Evolutionary conservation across 1,140 invertebrate genomes (phyloP).

Genomic region (Phymorhynchus buccinoides): DNA sequence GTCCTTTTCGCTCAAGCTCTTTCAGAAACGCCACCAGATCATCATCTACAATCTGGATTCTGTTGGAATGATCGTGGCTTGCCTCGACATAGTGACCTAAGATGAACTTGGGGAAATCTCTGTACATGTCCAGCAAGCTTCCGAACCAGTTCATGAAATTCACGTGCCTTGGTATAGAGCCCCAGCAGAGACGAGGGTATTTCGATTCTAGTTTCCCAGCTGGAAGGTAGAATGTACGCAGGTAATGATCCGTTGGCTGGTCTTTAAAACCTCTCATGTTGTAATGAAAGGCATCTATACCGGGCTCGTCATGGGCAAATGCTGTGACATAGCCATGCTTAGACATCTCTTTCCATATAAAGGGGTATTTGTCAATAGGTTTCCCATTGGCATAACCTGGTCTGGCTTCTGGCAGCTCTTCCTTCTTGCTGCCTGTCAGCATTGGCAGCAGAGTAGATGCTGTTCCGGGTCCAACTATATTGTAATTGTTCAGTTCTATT

Average conservation of each 20-base stretch:
- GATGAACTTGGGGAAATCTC: conserved; percentile 83
- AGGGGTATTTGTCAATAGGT: conserved; percentile 83
- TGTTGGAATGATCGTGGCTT: conserved; percentile 85
- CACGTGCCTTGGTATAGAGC: conserved; percentile 83
- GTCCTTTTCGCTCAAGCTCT: conserved; percentile 81
- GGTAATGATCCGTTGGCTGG: conserved; percentile 92
- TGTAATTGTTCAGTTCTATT: conserved; percentile 86
- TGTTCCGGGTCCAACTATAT: conserved; percentile 95
- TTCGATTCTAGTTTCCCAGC: conserved; percentile 77
- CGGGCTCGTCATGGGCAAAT: conserved; percentile 88
- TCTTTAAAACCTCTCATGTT: conserved; percentile 88
- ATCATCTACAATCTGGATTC: conserved; percentile 80
- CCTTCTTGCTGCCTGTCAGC: conserved; percentile 87
- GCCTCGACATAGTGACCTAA: conserved; percentile 88
- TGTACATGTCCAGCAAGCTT: conserved; percentile 78
- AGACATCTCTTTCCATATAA: conserved; percentile 72
- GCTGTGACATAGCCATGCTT: conserved; percentile 81
- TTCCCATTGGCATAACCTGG: conserved; percentile 78
- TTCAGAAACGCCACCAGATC: conserved; percentile 79
- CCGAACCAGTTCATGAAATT: conserved; percentile 80
- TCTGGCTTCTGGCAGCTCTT: conserved; percentile 77
- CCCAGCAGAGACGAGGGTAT: conserved; percentile 78
- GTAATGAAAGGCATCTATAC: conserved; percentile 91
- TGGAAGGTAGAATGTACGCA: conserved; percentile 84
- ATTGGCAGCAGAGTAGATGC: conserved; percentile 93